Evolutionary conservation across 2,113 vertebrate genomes (phyloP), one percentile per base, ranked within the genome.

Genomic region (Eublepharis macularius): DNA sequence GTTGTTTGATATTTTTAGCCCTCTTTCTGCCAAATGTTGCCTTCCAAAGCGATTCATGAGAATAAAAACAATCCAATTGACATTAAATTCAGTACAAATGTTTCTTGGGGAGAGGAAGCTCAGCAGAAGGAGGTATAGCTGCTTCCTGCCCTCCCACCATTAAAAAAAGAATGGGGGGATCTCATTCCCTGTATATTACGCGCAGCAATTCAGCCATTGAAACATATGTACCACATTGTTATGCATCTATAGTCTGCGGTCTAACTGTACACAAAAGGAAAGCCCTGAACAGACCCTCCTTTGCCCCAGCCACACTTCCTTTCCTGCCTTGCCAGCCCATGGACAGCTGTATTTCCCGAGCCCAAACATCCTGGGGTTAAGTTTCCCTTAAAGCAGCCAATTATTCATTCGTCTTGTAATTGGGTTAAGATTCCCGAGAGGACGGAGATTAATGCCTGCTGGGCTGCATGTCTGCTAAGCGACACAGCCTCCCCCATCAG

Each of bases 351-450:
- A 2, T 39, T 60, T 87, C 21, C 65, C 5, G 2, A 19, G 86
- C 84, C 81, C 76, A 72, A 90, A 29, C 32, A 4, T 86, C 72
- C 79, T 41, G 57, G 66, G 75, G 75, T 82, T 65, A 43, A 63
- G n/a, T 77, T 70, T 72, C 65, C 49, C 41, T 60, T 47, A 32
- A 32, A 82, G 26, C 74, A 72, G 65, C 32, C 74, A 77, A 82
- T 87, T 77, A 69, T 63, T 82, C 80, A 82, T 49, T 82, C 34
- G 14, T 8, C 74, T 87, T 83, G 84, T 91, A 90, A 88, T 86
- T 80, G 79, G 88, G 84, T 90, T 91, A 88, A 82, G 76, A n/a
- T 89, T 83, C 79, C 80, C 72, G 2, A 78, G 66, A n/a, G 60
- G 45, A 26, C 39, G 4, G 73, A 87, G 82, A 54, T 45, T 68